Conservation (phyloP, 2,113 vertebrate genomes). For the Turdus rufiventris region DNA sequence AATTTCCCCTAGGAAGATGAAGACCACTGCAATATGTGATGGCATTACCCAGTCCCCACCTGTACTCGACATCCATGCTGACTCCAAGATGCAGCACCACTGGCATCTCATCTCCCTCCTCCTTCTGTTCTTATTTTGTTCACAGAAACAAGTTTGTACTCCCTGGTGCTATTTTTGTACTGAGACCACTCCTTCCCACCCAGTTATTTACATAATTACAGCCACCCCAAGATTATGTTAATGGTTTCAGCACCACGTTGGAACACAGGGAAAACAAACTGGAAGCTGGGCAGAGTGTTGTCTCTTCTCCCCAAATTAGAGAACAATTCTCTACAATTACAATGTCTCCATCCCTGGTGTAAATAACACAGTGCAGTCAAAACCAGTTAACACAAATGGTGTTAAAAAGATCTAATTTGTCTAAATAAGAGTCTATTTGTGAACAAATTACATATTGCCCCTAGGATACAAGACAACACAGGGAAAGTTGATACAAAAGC, state of each 20-base stretch:
- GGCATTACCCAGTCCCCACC: not conserved
- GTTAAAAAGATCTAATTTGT: conserved; percentile 35
- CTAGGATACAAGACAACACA: not conserved
- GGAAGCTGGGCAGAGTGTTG: not conserved
- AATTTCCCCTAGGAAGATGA: not conserved
- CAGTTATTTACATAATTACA: not conserved
- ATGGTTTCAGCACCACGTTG: not conserved
- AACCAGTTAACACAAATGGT: conserved; percentile 6
- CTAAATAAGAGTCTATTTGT: not conserved
- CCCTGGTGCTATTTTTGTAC: not conserved
- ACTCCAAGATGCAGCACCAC: accelerated
- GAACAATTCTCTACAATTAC: conserved; percentile 23
- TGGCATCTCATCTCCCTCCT: not conserved
- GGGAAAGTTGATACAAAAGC: not conserved
- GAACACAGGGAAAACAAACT: not conserved
- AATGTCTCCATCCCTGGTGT: not conserved
- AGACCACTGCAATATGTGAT: accelerated
- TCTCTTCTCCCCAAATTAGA: not conserved
- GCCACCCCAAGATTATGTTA: not conserved
- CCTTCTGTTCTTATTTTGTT: not conserved
- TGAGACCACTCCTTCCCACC: not conserved
- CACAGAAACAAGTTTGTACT: not conserved
- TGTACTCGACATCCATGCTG: accelerated
- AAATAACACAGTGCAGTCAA: conserved; percentile 21
- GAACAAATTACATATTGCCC: conserved; percentile 15